phyloP scores from a whole-genome alignment of 2,113 vertebrate genomes.

The Pholis gunnellus region DNA sequence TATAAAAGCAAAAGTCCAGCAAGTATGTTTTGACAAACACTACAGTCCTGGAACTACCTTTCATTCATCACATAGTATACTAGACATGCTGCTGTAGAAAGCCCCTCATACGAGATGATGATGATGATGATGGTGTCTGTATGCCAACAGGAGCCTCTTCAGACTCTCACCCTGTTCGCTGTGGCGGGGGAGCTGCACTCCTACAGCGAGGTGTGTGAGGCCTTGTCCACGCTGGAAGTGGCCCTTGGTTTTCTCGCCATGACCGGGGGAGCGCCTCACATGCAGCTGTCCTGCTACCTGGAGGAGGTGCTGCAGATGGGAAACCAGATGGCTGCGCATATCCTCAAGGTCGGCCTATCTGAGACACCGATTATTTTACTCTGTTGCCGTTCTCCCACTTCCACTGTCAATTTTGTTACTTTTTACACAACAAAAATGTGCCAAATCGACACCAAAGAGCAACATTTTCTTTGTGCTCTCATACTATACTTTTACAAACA shows the following conservation, averaged over 20 bases:
- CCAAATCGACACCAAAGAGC: neutral
- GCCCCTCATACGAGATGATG: neutral
- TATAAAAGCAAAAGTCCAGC: constrained; percentile 86
- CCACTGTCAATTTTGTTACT: constrained; percentile 1
- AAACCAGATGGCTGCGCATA: constrained; percentile 84
- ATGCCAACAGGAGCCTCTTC: constrained; percentile 84
- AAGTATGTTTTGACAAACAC: constrained; percentile 81
- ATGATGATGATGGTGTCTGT: neutral
- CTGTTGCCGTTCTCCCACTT: constrained; percentile 6
- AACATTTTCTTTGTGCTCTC: too few species aligned
- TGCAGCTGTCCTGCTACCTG: constrained; percentile 87
- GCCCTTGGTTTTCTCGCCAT: constrained; percentile 92
- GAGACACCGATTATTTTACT: constrained; percentile 11
- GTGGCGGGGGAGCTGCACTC: constrained; percentile 89
- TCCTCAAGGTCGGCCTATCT: constrained; percentile 86
- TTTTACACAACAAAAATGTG: neutral
- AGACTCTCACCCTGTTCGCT: constrained; percentile 76
- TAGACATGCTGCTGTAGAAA: neutral
- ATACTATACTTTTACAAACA: neutral
- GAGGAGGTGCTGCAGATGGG: constrained; percentile 89
- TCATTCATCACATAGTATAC: neutral
- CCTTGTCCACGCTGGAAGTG: constrained; percentile 88
- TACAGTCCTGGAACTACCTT: neutral
- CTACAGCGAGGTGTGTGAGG: constrained; percentile 93
- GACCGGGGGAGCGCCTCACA: constrained; percentile 84